These are phyloP conservation scores for Leptinotarsa defecta DNA, from an alignment of 1,140 invertebrate genomes.

Conservation along the genomic window DNA sequence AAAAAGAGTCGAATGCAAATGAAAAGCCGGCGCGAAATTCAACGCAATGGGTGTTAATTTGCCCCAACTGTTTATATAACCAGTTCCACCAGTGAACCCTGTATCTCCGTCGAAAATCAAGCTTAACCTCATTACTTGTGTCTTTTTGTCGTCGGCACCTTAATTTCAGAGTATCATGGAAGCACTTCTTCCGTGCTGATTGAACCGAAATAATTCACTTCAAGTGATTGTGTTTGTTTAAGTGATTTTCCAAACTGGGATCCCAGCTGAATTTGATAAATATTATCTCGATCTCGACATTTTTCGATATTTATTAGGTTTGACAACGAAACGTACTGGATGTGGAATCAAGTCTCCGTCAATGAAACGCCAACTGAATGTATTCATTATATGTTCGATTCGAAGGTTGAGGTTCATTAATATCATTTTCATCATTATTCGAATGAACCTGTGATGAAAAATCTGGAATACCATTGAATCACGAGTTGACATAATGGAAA, in stretches of 20 bases:
- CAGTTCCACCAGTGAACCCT: background rate
- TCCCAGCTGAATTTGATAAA: slow-evolving; percentile 18
- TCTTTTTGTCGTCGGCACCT: slow-evolving; percentile 22
- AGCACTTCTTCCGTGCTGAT: slow-evolving; percentile 20
- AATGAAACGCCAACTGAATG: background rate
- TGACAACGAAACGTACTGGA: background rate
- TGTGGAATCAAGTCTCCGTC: background rate
- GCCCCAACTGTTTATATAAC: too few relatives aligned
- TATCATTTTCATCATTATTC: background rate
- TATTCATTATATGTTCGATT: background rate
- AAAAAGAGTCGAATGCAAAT: too few relatives aligned
- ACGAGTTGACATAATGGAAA: too few relatives aligned
- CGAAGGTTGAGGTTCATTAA: background rate
- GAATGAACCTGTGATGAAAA: background rate
- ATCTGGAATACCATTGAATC: background rate
- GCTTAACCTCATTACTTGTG: slow-evolving; percentile 1
- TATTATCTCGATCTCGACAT: slow-evolving; percentile 9
- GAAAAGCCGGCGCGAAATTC: too few relatives aligned
- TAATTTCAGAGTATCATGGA: slow-evolving; percentile 21
- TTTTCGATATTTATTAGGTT: slow-evolving; percentile 15
- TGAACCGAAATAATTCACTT: slow-evolving; percentile 26
- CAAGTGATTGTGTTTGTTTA: slow-evolving; percentile 26
- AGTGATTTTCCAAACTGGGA: slow-evolving; percentile 20
- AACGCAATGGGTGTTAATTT: too few relatives aligned
- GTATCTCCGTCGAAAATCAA: background rate